Evolutionary conservation across 1,140 invertebrate genomes (phyloP).

Genomic region (Caligus rogercresseyi): DNA sequence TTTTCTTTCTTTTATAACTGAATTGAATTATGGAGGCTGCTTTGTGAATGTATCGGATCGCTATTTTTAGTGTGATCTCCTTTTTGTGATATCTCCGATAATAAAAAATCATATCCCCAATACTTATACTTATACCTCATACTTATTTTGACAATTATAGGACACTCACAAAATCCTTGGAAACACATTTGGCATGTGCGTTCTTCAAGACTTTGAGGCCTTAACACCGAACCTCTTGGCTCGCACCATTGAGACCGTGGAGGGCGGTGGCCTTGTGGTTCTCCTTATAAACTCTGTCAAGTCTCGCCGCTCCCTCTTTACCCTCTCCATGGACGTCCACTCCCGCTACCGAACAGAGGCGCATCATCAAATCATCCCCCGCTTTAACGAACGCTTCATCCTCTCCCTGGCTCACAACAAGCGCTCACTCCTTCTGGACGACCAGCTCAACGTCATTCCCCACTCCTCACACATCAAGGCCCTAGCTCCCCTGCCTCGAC

Average conservation of each 20-base stretch:
- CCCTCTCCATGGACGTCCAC: conserved; percentile 98
- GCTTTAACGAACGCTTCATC: conserved; percentile 93
- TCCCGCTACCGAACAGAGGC: conserved; percentile 82
- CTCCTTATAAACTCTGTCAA: conserved; percentile 59
- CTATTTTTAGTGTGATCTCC: too few relatives aligned
- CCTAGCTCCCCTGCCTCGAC: conserved; percentile 45
- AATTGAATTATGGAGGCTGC: too few relatives aligned
- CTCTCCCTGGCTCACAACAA: conserved; percentile 72
- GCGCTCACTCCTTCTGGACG: conserved; percentile 79
- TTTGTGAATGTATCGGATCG: too few relatives aligned
- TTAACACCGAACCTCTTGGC: conserved; percentile 95
- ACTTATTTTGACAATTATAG: too few relatives aligned
- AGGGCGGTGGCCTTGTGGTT: conserved; percentile 88
- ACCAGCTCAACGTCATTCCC: conserved; percentile 76
- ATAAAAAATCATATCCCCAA: too few relatives aligned
- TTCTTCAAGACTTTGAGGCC: conserved; percentile 94
- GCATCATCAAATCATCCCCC: conserved; percentile 69
- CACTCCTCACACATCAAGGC: conserved; percentile 70
- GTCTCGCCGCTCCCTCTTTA: conserved; percentile 84
- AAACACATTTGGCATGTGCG: conserved; percentile 91
- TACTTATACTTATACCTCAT: too few relatives aligned
- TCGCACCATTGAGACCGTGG: conserved; percentile 91
- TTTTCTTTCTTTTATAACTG: too few relatives aligned
- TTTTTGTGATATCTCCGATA: too few relatives aligned
- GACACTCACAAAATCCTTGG: conserved; percentile 40